These are phyloP conservation scores for Phocides pigmalion DNA, from an alignment of 1,140 invertebrate genomes.

Conservation along the genomic window DNA sequence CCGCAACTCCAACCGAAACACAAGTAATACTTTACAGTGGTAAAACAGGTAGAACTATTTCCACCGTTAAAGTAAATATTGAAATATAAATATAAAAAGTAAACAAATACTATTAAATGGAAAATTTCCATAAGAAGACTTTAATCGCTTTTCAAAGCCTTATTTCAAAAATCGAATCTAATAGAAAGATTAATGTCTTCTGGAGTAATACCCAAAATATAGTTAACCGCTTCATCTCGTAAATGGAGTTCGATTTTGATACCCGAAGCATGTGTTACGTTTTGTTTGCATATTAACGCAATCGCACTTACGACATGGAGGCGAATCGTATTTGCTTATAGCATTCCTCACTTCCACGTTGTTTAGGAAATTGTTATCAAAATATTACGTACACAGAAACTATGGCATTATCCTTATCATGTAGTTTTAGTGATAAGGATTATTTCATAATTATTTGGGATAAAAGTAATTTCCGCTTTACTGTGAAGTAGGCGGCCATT, in stretches of 20 bases:
- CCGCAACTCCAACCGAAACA: too few relatives aligned
- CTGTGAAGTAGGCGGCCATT: too few relatives aligned
- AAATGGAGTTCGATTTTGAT: constrained; percentile 37
- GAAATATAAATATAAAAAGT: too few relatives aligned
- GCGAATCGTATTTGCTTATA: constrained; percentile 50
- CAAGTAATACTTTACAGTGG: too few relatives aligned
- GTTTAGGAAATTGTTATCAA: constrained; percentile 44
- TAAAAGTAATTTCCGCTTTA: too few relatives aligned
- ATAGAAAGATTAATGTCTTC: neutral
- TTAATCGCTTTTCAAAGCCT: neutral
- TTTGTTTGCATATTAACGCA: constrained; percentile 63
- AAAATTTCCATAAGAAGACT: too few relatives aligned
- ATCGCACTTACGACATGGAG: constrained; percentile 58
- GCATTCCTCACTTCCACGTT: constrained; percentile 35
- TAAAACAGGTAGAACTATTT: too few relatives aligned
- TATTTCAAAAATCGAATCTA: neutral
- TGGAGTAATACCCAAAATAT: neutral
- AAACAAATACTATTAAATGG: too few relatives aligned
- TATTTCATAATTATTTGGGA: too few relatives aligned
- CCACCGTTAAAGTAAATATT: too few relatives aligned
- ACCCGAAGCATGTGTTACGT: constrained; percentile 45
- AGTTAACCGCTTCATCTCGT: constrained; percentile 7
- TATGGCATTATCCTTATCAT: neutral
- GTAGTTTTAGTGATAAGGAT: too few relatives aligned
- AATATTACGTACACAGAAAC: constrained; percentile 24